These are phyloP conservation scores for Crossaster papposus DNA, from an alignment of 53 echinoderm and acorn worm species.

Conservation along the genomic window DNA sequence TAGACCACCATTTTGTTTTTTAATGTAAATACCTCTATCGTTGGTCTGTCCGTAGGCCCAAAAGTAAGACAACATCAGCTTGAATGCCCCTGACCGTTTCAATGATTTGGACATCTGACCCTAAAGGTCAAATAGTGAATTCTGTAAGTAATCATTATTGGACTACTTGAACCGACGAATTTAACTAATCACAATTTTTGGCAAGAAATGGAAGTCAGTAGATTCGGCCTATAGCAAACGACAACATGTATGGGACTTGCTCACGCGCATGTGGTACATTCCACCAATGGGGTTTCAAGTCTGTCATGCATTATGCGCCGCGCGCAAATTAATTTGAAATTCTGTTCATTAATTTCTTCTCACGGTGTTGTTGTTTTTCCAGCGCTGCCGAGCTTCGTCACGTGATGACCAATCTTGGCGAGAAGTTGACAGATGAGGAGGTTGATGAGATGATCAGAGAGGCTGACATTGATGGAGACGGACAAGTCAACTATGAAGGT, in stretches of 20 bases:
- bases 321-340: background rate
- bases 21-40: background rate
- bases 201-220: background rate
- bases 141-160: background rate
- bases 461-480: constrained; percentile 92
- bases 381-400: constrained; percentile 98
- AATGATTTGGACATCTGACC: too few species aligned
- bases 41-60: too few species aligned
- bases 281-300: too few species aligned
- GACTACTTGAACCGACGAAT: background rate
- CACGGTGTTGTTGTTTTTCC: background rate
- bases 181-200: background rate
- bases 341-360: too few species aligned
- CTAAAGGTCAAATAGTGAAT: too few species aligned
- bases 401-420: constrained; percentile 98
- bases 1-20: background rate
- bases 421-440: constrained; percentile 96
- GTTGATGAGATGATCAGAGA: constrained; percentile 98
- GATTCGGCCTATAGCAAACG: background rate
- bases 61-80: too few species aligned
- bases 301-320: background rate
- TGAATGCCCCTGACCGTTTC: too few species aligned
- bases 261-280: too few species aligned
- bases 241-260: too few species aligned
- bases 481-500: constrained; percentile 98